Base-by-base conservation (phyloP, 2,797 vertebrate species). In the Poliocrania exsul region DNA sequence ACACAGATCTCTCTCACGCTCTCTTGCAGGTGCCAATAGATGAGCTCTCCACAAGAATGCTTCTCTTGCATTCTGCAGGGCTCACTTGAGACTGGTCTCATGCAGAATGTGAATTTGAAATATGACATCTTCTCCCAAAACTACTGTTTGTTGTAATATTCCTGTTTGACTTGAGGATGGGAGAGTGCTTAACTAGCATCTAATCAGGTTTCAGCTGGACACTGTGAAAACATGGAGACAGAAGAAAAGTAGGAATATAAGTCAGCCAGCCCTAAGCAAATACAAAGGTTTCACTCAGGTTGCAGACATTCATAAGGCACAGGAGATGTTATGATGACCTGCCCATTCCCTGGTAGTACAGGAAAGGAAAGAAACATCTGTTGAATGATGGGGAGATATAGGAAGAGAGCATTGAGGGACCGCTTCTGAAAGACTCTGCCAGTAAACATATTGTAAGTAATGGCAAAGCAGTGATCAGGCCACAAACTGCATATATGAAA, bases 1-100 rank as follows among this genome's bases (percentile, higher is more conserved):
- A 77, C 17, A 8, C n/a, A 81, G 42, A n/a, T 17, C 37, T 44
- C n/a, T 57, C 42, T 44, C 14, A 31, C 0, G 0, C 26, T 42
- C 15, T 64, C 60, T 71, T 57, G 35, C 26, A 81, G n/a, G 46
- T 80, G 61, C 16, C 77, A 61, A 2, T 37, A 79, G 65, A 85
- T 18, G 25, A 65, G 17, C 23, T 73, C 44, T 53, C 60, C 54
- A 31, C 15, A 29, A 29, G 38, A 85, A 73, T 8, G 11, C 10
- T 71, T 21, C 33, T 89, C 19, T 26, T 71, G 31, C 0, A 0
- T 28, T 66, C 56, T 77, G 24, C 60, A 61, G 23, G 49, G 28
- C 23, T 92, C 40, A 24, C 50, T 11, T 62, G 31, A 47, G 31
- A 26, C 25, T 11, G 3, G 7, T 64, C 35, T 78, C 33, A 35